Evolutionary conservation across 2,113 vertebrate species (phyloP), one percentile per base, ranked within the genome.

Genomic region (Kryptolebias marmoratus): DNA sequence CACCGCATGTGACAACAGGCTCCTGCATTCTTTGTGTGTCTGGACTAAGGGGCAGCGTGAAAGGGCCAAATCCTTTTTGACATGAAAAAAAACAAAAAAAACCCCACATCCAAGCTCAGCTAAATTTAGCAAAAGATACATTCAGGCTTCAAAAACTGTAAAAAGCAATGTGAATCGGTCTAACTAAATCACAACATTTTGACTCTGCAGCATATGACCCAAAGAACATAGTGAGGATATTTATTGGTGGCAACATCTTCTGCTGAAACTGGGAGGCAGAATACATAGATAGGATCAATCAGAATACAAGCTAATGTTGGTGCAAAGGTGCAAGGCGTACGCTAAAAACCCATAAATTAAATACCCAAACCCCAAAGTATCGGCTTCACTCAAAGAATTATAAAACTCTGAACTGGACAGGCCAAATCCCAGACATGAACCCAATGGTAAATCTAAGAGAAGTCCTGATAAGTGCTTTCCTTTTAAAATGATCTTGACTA

Each of bases 1-100:
- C 31, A 52, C 18, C 11, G 22, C 48, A 53, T 39, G 49, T 53
- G 49, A 65, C 48, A 53, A 53, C 11, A 36, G 39, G 4, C 27
- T 52, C 63, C 15, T 53, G 12, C 48, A 53, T 65, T 50, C 48
- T 36, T 47, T 30, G 48, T 39, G 53, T 65, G n/a, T 65, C 16
- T 22, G 16, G 31, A 18, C 16, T 52, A 13, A 14, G 30, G 48
- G 63, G 48, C 48, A 36, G 49, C 18, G 3, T 63, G 11, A 14
- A 14, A 11, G 44, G 36, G 48, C 44, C 44, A 48, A 63, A 14
- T 28, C 2, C 6, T 49, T 30, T 28, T 31, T 4, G 10, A 22
- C 18, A 5, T 13, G 1, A 22, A 22, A 45, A 62, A 61, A 28
- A n/a, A 36, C 36, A 31, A 4, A 18, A 58, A 1, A 4, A 36